Conservation (phyloP, 1,140 invertebrate genomes). For the Lordiphosa clarofinis region DNA sequence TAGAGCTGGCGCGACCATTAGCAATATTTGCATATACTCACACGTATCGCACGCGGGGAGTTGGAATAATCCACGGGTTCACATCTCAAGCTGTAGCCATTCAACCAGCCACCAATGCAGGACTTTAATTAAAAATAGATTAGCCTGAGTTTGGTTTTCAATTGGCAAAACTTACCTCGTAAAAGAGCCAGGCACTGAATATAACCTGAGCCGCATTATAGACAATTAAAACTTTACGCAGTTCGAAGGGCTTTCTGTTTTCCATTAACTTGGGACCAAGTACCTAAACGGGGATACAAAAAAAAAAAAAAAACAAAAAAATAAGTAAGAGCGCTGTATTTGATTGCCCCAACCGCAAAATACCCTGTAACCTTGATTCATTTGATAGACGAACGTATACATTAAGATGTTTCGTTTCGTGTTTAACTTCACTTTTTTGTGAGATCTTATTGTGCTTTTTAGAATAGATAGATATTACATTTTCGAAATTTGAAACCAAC, state of each 20-base stretch:
- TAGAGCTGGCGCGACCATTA: constrained; percentile 43
- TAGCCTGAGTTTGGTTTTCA: neutral
- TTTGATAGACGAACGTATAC: no score
- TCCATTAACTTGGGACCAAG: constrained; percentile 93
- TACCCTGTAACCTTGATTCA: no score
- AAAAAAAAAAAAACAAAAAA: neutral
- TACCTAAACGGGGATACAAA: constrained; percentile 80
- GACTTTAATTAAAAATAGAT: constrained; percentile 63
- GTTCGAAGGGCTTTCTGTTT: constrained; percentile 91
- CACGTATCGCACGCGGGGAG: constrained; percentile 87
- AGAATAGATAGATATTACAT: no score
- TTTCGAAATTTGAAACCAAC: no score
- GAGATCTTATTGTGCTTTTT: no score
- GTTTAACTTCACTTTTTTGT: no score
- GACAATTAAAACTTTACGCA: constrained; percentile 88
- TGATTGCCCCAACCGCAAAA: no score
- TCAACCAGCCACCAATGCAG: constrained; percentile 86
- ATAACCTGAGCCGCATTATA: constrained; percentile 94
- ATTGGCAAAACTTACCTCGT: constrained; percentile 84
- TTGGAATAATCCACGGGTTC: constrained; percentile 94
- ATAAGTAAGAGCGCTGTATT: constrained; percentile 4
- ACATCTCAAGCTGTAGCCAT: constrained; percentile 90
- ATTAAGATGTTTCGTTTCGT: no score
- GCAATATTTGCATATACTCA: constrained; percentile 81
- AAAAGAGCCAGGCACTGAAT: constrained; percentile 91